Evolutionary conservation across 1,140 invertebrate genomes (phyloP), one percentile per base, ranked within the genome.

Genomic region (Lepidurus couesii): DNA sequence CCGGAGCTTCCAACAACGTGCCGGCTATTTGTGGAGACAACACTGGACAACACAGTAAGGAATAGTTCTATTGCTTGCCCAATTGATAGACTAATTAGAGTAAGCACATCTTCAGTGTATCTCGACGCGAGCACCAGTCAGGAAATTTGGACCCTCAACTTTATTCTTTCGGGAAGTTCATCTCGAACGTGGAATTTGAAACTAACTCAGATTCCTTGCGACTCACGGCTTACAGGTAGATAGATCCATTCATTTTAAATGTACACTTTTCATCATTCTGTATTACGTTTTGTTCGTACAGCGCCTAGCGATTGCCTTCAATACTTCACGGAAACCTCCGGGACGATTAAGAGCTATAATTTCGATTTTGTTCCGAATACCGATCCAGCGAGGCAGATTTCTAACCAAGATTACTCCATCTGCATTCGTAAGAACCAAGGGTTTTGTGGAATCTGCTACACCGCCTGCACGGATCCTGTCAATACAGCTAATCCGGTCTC

Each of bases 361-460:
- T 77, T 34, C 44, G 44, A 21, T 24, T 10, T 45, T 11, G 53
- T 65, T 13, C 53, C 53, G 0, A 65, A 21, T 16, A 65, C 53
- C 13, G 53, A 65, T 65, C 76, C 76, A 1, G n/a, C 34, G n/a
- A 65, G 45, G 11, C 84, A 85, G 79, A 80, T 86, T 10, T 82
- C 83, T 73, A 85, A 85, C 75, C 83, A 85, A 21, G 81, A 86
- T 73, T 86, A 86, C 80, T 83, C 84, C 8, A 81, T 84, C 44
- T 86, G 85, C 79, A 82, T 86, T 44, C 80, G 85, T n/a, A 84
- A 84, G 1, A 85, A 86, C 79, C 83, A 84, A 77, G 86, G 85
- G 76, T 86, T 86, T 81, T 86, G 85, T 80, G 84, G 85, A 44
- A 86, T 86, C 44, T 83, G 82, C 74, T 84, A 84, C 79, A 80